Base-by-base conservation (phyloP, 2,797 vertebrate genomes). In the Gadopsis bispinosus region DNA sequence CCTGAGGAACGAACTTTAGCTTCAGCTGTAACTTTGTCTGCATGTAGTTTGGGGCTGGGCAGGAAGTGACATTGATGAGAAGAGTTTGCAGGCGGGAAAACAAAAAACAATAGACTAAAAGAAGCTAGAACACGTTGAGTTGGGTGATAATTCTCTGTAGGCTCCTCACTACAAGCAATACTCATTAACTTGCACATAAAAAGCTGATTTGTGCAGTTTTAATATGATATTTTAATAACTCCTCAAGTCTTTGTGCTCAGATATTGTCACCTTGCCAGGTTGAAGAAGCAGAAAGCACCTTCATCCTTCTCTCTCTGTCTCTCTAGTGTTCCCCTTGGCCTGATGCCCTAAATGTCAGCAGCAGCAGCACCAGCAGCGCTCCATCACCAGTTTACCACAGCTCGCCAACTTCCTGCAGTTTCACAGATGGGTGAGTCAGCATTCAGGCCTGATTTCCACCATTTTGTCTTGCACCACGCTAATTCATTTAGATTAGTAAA, bases 251-350 rank as follows among this genome's bases (percentile, higher is more conserved):
- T 35, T 73, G 19, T 64, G 20, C 20, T 41, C 26, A 45, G 5
- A 66, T 45, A 14, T 35, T 31, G 31, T 37, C 20, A 20, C 35
- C 45, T 45, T 55, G 35, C 5, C 48, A 43, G 31, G 19, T 10
- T 26, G 39, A 61, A 39, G 56, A 48, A 56, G 41, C 29, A 48
- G 12, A 17, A 29, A 55, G 43, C 9, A 2, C 14, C 19, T 16
- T 48, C 1, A 20, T 41, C n/a, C 20, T 35, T 59, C 45, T 59
- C 0, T 41, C 29, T 59, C 13, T 69, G 17, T 62, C 12, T 43
- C 20, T 81, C 31, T 20, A 99, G 98, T 98, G 97, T 72, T 98
- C 97, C 29, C 97, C 97, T 0, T 99, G 98, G 97, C 97, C 97
- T 1, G 97, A 99, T 37, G 86, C 95, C 66, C 89, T 97, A 12